A percentile compares a stretch with the other conserved stretches of the same genome.
Conservation (phyloP, 2,113 vertebrate genomes). For the Lepidothrix coronata region DNA sequence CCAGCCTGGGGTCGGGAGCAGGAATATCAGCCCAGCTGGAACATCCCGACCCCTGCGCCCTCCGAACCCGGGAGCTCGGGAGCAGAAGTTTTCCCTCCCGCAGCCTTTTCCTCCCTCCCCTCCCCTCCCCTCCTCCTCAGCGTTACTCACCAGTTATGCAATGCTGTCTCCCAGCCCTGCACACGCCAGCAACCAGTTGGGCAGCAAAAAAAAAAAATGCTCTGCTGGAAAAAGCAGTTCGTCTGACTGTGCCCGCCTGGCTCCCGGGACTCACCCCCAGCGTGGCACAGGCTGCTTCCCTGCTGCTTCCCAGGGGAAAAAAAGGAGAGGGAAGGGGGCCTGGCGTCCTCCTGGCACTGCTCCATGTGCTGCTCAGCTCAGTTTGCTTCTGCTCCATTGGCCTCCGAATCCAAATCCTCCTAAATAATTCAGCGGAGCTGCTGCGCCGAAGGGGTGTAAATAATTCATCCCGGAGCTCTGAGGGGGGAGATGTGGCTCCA, state of each 20-base stretch:
- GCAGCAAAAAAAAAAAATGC: background rate
- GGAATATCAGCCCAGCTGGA: background rate
- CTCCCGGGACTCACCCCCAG: background rate
- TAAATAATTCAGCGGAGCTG: conserved; percentile 59
- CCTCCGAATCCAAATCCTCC: background rate
- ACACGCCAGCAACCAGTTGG: background rate
- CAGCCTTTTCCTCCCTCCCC: background rate
- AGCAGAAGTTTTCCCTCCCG: background rate
- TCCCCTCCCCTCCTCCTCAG: background rate
- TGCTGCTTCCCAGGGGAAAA: background rate
- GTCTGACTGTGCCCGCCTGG: background rate
- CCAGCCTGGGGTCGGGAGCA: background rate
- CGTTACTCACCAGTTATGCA: background rate
- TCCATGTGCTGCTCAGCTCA: background rate
- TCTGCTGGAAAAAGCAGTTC: background rate
- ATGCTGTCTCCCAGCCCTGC: background rate
- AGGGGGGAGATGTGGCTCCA: background rate
- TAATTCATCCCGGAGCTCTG: conserved; percentile 41
- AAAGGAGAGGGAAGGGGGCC: background rate
- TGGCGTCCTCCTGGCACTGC: background rate
- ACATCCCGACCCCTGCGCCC: background rate
- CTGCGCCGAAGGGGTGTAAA: background rate
- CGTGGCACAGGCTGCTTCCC: background rate
- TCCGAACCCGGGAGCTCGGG: background rate
- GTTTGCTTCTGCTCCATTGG: conserved; percentile 28